phyloP scores from a whole-genome alignment of 2,888 invertebrate species.

The Thymelicus acteon region DNA sequence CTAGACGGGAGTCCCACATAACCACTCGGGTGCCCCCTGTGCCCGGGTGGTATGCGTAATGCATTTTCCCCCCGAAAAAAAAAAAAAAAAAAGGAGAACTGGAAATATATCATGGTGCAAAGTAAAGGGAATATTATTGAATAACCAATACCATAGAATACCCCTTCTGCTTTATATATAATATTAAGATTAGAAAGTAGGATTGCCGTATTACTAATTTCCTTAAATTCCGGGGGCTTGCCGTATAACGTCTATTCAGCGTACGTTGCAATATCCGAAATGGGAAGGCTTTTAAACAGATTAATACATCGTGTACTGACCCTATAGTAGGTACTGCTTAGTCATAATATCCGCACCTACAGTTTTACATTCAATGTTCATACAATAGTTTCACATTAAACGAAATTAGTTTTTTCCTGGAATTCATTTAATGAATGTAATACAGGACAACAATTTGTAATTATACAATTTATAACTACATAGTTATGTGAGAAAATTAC shows the following conservation, averaged over 20 bases:
- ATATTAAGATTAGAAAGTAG: too few relatives aligned
- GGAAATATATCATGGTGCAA: too few relatives aligned
- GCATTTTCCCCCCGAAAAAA: too few relatives aligned
- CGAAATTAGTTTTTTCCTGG: neutral
- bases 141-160: too few relatives aligned
- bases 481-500: conserved; percentile 36
- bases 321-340: conserved; percentile 48
- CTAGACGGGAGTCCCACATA: too few relatives aligned
- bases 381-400: conserved; percentile 19
- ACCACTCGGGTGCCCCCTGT: too few relatives aligned
- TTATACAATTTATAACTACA: conserved; percentile 37
- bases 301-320: conserved; percentile 56
- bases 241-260: conserved; percentile 51
- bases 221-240: conserved; percentile 51
- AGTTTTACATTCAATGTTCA: conserved; percentile 41
- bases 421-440: conserved; percentile 19
- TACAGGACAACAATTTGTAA: conserved; percentile 15
- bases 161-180: too few relatives aligned
- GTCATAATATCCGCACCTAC: conserved; percentile 48
- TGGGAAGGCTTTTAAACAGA: conserved; percentile 70
- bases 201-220: conserved; percentile 53
- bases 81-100: too few relatives aligned
- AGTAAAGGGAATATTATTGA: too few relatives aligned
- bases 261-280: conserved; percentile 73
- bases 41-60: too few relatives aligned